These are phyloP conservation scores for Chamaea fasciata DNA, from an alignment of 2,113 vertebrate species.

Conservation along the genomic window DNA sequence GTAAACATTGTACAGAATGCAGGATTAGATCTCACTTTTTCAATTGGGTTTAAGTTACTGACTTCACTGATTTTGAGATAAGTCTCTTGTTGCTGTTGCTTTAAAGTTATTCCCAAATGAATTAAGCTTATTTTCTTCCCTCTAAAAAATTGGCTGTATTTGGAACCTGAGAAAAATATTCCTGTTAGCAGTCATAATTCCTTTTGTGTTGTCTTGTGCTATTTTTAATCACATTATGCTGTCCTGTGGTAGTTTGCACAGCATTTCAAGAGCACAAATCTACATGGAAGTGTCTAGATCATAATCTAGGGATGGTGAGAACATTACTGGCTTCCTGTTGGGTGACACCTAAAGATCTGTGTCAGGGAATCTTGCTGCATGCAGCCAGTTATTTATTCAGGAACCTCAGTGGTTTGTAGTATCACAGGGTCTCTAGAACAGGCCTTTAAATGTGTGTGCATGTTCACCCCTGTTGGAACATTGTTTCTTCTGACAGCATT, in stretches of 20 bases:
- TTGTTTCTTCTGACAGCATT: neutral
- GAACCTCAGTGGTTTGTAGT: neutral
- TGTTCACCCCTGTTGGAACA: neutral
- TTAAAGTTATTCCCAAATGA: neutral
- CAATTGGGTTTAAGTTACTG: neutral
- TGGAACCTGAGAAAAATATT: neutral
- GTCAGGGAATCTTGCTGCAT: neutral
- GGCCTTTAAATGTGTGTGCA: neutral
- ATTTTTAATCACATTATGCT: neutral
- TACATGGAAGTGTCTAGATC: neutral
- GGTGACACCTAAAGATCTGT: neutral
- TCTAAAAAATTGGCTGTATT: neutral
- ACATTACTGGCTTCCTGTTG: neutral
- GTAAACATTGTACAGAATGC: neutral
- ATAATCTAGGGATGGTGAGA: neutral
- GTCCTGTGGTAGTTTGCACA: neutral
- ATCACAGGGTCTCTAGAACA: neutral
- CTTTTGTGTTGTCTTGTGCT: neutral
- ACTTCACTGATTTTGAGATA: neutral
- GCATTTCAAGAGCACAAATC: neutral
- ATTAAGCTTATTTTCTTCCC: neutral
- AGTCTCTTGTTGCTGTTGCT: neutral
- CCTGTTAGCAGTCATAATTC: neutral
- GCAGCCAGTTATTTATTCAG: neutral
- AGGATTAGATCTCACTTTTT: neutral